Evolutionary conservation across 2,888 invertebrate species (phyloP).

Genomic region (Cremastobaeus sp.): DNA sequence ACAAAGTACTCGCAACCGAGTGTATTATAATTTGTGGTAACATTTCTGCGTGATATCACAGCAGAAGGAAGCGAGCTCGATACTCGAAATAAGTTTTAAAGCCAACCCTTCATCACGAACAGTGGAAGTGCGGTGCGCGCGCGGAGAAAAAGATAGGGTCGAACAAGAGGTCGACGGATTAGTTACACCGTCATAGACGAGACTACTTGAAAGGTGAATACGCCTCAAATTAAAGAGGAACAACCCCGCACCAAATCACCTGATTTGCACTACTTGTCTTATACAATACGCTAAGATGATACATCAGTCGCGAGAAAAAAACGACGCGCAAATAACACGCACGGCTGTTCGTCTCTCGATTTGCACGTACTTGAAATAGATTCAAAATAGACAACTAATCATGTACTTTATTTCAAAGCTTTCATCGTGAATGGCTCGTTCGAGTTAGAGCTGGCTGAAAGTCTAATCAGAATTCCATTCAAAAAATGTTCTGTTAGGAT

Average conservation of each 20-base stretch:
- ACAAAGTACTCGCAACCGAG: slow-evolving; percentile 34
- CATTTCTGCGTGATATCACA: slow-evolving; percentile 49
- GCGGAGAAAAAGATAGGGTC: slow-evolving; percentile 59
- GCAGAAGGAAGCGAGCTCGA: slow-evolving; percentile 44
- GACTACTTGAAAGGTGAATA: slow-evolving; percentile 73
- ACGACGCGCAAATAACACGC: too few species aligned
- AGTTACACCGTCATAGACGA: slow-evolving; percentile 70
- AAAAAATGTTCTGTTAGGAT: background rate
- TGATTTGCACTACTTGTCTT: slow-evolving; percentile 47
- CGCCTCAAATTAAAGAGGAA: slow-evolving; percentile 73
- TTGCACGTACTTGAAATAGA: too few species aligned
- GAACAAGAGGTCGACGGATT: slow-evolving; percentile 70
- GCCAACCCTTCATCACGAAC: slow-evolving; percentile 59
- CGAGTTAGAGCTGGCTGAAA: too few species aligned
- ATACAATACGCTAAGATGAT: slow-evolving; percentile 11
- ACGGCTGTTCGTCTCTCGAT: too few species aligned
- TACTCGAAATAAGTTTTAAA: slow-evolving; percentile 60
- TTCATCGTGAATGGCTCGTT: too few species aligned
- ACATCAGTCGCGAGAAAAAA: slow-evolving; percentile 17
- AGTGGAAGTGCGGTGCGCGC: slow-evolving; percentile 57
- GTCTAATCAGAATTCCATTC: slow-evolving; percentile 17
- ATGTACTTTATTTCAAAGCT: too few species aligned
- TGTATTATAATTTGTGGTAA: slow-evolving; percentile 53
- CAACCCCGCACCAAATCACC: slow-evolving; percentile 57
- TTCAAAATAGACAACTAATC: too few species aligned